These are phyloP conservation scores for Gallinago undulata DNA, from an alignment of 2,113 vertebrate genomes.

Conservation along the genomic window DNA sequence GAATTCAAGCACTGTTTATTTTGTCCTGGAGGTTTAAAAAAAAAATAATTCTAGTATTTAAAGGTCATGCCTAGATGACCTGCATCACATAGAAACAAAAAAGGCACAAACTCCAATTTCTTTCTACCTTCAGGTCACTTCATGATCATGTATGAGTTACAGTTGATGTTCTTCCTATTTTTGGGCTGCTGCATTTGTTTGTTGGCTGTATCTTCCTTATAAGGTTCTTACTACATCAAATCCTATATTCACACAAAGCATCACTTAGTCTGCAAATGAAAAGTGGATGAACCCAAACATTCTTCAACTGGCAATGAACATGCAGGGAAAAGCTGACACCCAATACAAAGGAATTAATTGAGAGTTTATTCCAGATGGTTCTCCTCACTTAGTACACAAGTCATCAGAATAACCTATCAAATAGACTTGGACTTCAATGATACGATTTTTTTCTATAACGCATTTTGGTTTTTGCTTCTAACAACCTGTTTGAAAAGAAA, in stretches of 20 bases:
- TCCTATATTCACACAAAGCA: neutral
- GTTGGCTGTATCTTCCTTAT: neutral
- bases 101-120: neutral
- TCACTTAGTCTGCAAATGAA: neutral
- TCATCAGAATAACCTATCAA: slow-evolving; percentile 78
- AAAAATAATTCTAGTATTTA: neutral
- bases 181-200: neutral
- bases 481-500: slow-evolving; percentile 53
- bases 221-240: neutral
- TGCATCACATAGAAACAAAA: neutral
- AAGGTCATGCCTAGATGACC: neutral
- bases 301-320: neutral
- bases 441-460: slow-evolving; percentile 69
- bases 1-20: neutral
- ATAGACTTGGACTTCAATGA: slow-evolving; percentile 67
- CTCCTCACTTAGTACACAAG: slow-evolving; percentile 76
- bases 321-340: slow-evolving; percentile 73
- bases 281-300: neutral
- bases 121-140: neutral
- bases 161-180: neutral
- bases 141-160: neutral
- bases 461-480: slow-evolving; percentile 73
- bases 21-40: neutral
- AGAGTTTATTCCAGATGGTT: slow-evolving; percentile 83
- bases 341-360: slow-evolving; percentile 77